Evolutionary conservation across 1,140 invertebrate genomes (phyloP), one percentile per base, ranked within the genome.

Genomic region (Chrysoperla carnea): DNA sequence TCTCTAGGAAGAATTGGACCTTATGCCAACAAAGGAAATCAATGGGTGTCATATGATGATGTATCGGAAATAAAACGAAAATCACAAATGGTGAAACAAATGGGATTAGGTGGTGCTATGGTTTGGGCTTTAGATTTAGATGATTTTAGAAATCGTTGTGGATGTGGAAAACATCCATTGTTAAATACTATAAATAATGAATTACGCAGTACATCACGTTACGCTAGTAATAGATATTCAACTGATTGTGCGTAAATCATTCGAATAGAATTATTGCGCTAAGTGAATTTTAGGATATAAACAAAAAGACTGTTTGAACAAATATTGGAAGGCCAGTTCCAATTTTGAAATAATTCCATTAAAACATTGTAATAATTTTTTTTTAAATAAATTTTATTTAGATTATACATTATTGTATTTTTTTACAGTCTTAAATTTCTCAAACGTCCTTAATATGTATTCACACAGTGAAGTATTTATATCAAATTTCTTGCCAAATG

Each of bases 21-120:
- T 1, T 85, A 77, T 56, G 80, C 80, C 0, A 72, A 69, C 35
- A 68, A 62, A 40, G 78, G 74, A 0, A 72, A 76, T 43, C 84
- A 89, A 58, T 90, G 86, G 86, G 77, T 84, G 1, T 76, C 79
- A 0, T 91, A 81, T 54, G 78, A 89, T 50, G 80, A 84, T 55
- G 69, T 78, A 4, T 62, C 68, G 2, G 80, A 78, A 44, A 72
- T 80, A 37, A 60, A 67, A 27, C 62, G 67, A 41, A 67, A 69
- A 60, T 64, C 73, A 0, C 62, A 74, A 37, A 66, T 75, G 42
- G 68, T 79, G 0, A 68, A 64, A 35, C 59, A 65, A 4, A 52
- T 75, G 36, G 65, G 72, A 6, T 54, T 84, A 3, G 79, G 79
- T 1, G 84, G 84, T 4, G 79, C 75, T 2, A 85, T 84, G 69